These are phyloP conservation scores for Vireo altiloquus DNA, from an alignment of 2,113 vertebrate genomes.

Conservation along the genomic window DNA sequence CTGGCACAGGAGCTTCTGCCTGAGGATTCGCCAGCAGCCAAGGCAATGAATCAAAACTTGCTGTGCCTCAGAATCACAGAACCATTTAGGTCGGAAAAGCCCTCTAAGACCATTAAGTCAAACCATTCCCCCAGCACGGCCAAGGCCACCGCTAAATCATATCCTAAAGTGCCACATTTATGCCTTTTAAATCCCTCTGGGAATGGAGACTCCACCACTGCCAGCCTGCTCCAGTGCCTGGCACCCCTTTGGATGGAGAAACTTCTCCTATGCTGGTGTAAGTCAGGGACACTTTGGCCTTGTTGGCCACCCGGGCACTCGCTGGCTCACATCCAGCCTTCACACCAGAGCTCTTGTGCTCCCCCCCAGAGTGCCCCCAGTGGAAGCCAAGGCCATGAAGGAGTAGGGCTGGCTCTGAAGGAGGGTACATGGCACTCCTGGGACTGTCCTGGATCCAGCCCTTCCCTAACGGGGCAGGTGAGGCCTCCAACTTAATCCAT, in stretches of 20 bases:
- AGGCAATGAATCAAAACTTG: not conserved
- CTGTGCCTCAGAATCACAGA: rapidly evolving
- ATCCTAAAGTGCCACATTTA: not conserved
- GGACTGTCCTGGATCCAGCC: not conserved
- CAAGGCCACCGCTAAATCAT: not conserved
- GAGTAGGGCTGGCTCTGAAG: rapidly evolving
- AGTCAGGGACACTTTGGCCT: not conserved
- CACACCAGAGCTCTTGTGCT: not conserved
- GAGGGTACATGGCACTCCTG: rapidly evolving
- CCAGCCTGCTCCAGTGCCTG: not conserved
- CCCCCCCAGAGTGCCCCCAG: rapidly evolving
- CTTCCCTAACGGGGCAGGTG: not conserved
- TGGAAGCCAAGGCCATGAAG: not conserved
- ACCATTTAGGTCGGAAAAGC: not conserved
- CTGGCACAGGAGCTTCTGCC: not conserved
- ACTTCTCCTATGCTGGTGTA: not conserved
- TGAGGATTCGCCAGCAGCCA: not conserved
- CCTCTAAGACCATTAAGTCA: not conserved
- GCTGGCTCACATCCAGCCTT: not conserved
- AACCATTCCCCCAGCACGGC: not conserved
- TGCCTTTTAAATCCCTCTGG: not conserved
- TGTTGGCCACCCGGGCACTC: not conserved
- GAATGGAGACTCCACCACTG: too few relatives aligned
- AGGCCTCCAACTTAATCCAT: not conserved
- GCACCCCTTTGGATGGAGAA: not conserved